phyloP scores from a whole-genome alignment of 2,113 vertebrate species.

The Chaetorhynchus papuensis region DNA sequence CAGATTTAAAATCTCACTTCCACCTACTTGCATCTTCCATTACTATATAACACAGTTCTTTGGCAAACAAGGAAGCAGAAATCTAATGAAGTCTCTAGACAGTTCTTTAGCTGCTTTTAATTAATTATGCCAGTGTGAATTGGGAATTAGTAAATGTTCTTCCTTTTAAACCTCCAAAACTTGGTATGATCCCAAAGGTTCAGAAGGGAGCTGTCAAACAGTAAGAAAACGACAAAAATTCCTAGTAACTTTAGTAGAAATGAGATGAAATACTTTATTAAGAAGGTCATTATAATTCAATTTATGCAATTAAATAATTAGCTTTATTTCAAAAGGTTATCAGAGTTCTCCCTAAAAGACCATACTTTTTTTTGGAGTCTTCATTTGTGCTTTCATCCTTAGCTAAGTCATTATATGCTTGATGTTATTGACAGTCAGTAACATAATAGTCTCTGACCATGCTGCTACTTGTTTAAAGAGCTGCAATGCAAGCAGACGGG shows the following conservation, averaged over 20 bases:
- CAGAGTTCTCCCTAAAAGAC: background rate
- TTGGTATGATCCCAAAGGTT: background rate
- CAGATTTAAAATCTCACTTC: slow-evolving; percentile 24
- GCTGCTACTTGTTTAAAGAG: background rate
- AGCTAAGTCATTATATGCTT: background rate
- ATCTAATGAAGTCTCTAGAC: slow-evolving; percentile 12
- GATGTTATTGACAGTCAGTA: background rate
- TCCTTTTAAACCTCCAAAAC: background rate
- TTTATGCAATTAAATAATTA: background rate
- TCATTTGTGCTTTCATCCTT: background rate
- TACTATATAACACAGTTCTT: background rate
- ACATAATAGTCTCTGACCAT: background rate
- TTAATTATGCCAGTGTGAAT: slow-evolving; percentile 18
- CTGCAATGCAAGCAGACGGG: background rate
- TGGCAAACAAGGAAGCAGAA: slow-evolving; percentile 2
- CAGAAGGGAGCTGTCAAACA: background rate
- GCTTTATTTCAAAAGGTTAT: background rate
- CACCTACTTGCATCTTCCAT: background rate
- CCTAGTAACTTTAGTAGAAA: background rate
- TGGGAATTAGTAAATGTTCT: slow-evolving; percentile 1
- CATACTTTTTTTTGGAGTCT: background rate
- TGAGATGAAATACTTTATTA: background rate
- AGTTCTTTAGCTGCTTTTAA: slow-evolving; percentile 38
- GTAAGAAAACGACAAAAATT: background rate
- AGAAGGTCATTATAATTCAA: background rate